phyloP scores from a whole-genome alignment of 2,113 vertebrate genomes.

The Plestiodon gilberti region DNA sequence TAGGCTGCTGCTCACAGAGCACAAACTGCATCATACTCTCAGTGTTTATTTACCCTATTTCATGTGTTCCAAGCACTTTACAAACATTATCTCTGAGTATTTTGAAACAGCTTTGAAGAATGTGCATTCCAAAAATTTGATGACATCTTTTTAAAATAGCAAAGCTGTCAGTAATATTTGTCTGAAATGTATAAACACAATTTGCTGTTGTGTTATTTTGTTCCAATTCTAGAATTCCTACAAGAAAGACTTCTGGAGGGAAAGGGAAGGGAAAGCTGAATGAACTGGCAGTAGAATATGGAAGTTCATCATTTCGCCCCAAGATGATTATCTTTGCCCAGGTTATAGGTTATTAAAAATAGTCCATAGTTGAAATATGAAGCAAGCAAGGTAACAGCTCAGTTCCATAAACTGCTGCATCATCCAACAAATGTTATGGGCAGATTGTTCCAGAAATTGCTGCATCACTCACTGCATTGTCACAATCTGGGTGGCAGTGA shows the following conservation, averaged over 20 bases:
- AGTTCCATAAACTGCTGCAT: not conserved
- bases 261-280: constrained; percentile 25
- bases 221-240: constrained; percentile 52
- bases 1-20: not conserved
- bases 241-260: constrained; percentile 33
- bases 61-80: constrained; percentile 38
- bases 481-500: not conserved
- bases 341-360: not conserved
- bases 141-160: constrained; percentile 64
- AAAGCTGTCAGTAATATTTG: constrained; percentile 63
- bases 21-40: not conserved
- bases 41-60: not conserved
- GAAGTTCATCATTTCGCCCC: not conserved
- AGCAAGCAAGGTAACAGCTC: not conserved
- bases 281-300: constrained; percentile 43
- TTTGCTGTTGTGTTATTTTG: constrained; percentile 51
- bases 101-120: constrained; percentile 28
- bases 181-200: constrained; percentile 69
- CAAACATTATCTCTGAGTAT: constrained; percentile 12
- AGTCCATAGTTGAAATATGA: not conserved
- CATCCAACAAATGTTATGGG: not conserved
- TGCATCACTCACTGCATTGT: not conserved
- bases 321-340: not conserved
- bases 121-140: not conserved
- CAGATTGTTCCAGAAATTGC: not conserved